These are phyloP conservation scores for Schizopygopsis malacanthus DNA, from an alignment of 2,797 vertebrate genomes.

Conservation along the genomic window DNA sequence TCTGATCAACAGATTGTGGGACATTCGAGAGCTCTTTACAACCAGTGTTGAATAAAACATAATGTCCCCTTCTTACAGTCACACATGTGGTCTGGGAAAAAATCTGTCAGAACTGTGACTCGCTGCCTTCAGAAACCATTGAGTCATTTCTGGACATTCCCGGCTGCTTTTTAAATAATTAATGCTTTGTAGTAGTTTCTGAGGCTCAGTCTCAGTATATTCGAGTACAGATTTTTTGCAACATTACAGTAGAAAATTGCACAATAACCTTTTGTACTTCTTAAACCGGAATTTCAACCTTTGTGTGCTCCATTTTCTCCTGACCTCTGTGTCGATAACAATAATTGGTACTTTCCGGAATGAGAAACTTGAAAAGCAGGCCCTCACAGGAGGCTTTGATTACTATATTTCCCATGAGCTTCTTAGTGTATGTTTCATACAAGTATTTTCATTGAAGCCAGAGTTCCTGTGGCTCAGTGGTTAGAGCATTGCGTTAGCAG, in stretches of 20 bases:
- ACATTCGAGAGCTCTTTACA: constrained; percentile 18
- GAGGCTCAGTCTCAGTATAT: not conserved
- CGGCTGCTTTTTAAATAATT: constrained; percentile 35
- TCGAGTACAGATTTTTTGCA: not conserved
- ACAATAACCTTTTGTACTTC: not conserved
- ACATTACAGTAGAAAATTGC: not conserved
- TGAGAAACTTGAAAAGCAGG: constrained; percentile 14
- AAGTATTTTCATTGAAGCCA: not conserved
- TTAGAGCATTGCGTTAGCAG: no score
- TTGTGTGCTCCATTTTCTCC: not conserved
- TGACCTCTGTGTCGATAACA: not conserved
- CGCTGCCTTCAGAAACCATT: not conserved
- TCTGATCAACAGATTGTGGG: constrained; percentile 39
- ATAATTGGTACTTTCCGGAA: constrained; percentile 23
- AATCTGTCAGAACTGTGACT: constrained; percentile 30
- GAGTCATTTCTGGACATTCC: constrained; percentile 40
- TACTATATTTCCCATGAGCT: not conserved
- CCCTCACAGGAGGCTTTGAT: constrained; percentile 20
- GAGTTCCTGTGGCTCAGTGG: no score
- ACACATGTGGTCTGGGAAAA: not conserved
- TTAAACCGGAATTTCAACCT: not conserved
- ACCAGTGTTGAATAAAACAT: constrained; percentile 42
- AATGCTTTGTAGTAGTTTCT: not conserved
- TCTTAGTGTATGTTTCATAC: not conserved
- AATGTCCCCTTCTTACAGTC: not conserved